phyloP scores from a whole-genome alignment of 2,888 invertebrate genomes.

The Eupithecia dodoneata region DNA sequence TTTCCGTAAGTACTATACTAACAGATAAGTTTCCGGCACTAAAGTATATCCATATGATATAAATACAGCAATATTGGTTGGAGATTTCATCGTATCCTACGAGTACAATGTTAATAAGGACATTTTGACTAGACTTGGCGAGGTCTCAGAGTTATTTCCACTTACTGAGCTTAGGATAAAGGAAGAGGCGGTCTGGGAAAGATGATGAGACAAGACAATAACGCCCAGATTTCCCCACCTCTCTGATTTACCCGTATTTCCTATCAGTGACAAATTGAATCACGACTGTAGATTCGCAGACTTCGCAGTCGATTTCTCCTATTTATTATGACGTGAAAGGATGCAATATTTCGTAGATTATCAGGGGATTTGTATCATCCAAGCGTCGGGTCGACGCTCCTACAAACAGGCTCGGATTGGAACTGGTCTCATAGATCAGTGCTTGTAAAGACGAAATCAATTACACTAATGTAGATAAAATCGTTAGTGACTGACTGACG shows the following conservation, averaged over 20 bases:
- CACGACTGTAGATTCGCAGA: background rate
- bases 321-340: slow-evolving; percentile 15
- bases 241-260: background rate
- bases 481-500: background rate
- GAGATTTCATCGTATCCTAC: background rate
- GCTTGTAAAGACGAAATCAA: background rate
- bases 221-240: background rate
- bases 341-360: slow-evolving; percentile 14
- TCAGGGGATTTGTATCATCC: slow-evolving; percentile 20
- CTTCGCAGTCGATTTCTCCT: slow-evolving; percentile 9
- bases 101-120: background rate
- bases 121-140: background rate
- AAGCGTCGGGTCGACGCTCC: slow-evolving; percentile 1
- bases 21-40: background rate
- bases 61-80: background rate
- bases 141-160: background rate
- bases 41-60: background rate
- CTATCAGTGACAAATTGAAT: slow-evolving; percentile 9
- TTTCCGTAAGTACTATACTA: background rate
- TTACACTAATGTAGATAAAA: background rate
- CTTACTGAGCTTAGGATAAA: background rate
- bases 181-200: background rate
- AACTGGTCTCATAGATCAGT: background rate
- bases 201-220: background rate
- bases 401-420: background rate